Evolutionary conservation across 1,140 invertebrate species (phyloP).

Genomic region (Pachypeltis micranthus): DNA sequence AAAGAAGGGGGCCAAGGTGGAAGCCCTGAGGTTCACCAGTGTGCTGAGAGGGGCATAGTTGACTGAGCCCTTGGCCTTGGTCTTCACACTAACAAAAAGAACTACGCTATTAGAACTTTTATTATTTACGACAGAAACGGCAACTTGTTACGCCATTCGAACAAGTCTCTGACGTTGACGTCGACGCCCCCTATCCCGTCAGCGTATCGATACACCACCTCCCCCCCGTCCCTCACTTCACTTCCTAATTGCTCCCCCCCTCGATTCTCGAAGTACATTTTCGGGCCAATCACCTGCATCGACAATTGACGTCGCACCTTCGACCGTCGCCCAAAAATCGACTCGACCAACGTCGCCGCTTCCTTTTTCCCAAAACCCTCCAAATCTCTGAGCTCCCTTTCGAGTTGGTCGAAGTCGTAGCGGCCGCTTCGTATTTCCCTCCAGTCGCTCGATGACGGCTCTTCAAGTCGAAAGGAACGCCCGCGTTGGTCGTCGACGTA

Average conservation of each 20-base stretch:
- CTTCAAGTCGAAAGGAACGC: slow-evolving; percentile 54
- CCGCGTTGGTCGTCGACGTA: slow-evolving; percentile 58
- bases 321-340: no score
- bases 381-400: slow-evolving; percentile 31
- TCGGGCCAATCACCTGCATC: neutral
- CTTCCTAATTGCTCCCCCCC: neutral
- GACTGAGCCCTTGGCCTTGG: no score
- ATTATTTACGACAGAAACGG: no score
- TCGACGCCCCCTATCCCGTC: neutral
- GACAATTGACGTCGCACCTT: neutral
- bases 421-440: slow-evolving; percentile 48
- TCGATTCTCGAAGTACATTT: neutral
- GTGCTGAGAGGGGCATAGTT: no score
- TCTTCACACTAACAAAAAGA: no score
- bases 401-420: slow-evolving; percentile 53
- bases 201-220: neutral
- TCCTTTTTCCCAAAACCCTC: neutral
- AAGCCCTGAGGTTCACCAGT: no score
- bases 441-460: slow-evolving; percentile 62
- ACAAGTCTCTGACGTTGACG: neutral
- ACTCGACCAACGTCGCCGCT: no score
- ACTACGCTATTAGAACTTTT: no score
- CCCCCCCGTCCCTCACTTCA: neutral
- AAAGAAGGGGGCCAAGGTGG: no score
- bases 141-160: no score